phyloP scores from a whole-genome alignment of 2,888 invertebrate genomes.

The Acheta domesticus region DNA sequence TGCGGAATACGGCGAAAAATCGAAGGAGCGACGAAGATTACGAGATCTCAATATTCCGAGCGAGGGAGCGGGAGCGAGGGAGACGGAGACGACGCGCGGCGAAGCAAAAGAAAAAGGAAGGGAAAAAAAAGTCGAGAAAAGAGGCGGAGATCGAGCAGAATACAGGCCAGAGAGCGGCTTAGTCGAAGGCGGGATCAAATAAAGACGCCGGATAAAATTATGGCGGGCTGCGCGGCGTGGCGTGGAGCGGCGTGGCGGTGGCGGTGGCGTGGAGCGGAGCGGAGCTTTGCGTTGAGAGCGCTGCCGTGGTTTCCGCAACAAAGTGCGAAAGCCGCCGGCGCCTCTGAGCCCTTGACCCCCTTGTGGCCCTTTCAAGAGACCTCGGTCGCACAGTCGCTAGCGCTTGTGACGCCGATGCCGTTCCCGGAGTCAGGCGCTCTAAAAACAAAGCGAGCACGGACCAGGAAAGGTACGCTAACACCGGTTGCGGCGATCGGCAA shows the following conservation, averaged over 20 bases:
- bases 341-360: too few relatives aligned
- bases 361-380: too few relatives aligned
- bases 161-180: not conserved
- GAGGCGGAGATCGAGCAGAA: not conserved
- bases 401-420: too few relatives aligned
- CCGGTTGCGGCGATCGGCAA: too few relatives aligned
- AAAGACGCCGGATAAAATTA: slow-evolving; percentile 8
- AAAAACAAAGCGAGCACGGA: too few relatives aligned
- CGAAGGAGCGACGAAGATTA: slow-evolving; percentile 6
- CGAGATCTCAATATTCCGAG: slow-evolving; percentile 18
- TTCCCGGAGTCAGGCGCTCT: too few relatives aligned
- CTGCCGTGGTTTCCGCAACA: not conserved
- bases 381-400: too few relatives aligned
- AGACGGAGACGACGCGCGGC: too few relatives aligned
- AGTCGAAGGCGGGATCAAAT: not conserved
- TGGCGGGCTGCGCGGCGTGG: not conserved
- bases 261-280: too few relatives aligned
- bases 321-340: not conserved
- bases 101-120: not conserved
- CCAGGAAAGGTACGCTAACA: too few relatives aligned
- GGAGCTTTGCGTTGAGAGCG: not conserved
- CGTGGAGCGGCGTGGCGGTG: not conserved
- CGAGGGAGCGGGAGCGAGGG: not conserved
- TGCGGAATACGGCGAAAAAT: not conserved
- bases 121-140: not conserved